Percentiles rank a stretch among this genome's conserved stretches.
Conservation (phyloP, 1,140 invertebrate species). For the Drosophila neocordata region DNA sequence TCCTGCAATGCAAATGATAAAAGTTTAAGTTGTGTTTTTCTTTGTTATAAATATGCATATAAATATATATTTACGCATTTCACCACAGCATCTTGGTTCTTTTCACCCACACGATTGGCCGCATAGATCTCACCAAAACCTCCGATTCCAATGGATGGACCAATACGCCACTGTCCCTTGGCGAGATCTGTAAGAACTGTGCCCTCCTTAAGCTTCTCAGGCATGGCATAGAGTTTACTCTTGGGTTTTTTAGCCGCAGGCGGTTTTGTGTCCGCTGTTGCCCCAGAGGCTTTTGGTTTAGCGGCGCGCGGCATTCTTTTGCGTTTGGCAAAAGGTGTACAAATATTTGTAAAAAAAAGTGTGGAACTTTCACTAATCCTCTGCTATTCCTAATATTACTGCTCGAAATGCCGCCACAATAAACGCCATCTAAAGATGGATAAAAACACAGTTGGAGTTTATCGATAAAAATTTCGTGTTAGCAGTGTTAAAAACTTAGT, state of each 20-base stretch:
- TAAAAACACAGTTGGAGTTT: background rate
- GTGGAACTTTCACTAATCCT: background rate
- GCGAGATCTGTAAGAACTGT: conserved; percentile 89
- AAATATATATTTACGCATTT: conserved; percentile 88
- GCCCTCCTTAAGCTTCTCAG: conserved; percentile 89
- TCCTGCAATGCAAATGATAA: conserved; percentile 85
- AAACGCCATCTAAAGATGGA: conserved; percentile 1
- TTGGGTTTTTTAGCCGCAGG: conserved; percentile 85
- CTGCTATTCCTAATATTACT: background rate
- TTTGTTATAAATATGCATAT: too few relatives aligned
- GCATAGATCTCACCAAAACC: conserved; percentile 97
- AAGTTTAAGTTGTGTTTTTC: too few relatives aligned
- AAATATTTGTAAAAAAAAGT: background rate
- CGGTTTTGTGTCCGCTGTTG: conserved; percentile 31
- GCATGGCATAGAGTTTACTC: conserved; percentile 88
- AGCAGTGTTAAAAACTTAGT: background rate
- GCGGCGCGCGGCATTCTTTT: conserved; percentile 63
- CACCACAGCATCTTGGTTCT: conserved; percentile 87
- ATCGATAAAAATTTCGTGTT: background rate
- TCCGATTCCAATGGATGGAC: conserved; percentile 93
- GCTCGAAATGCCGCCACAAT: conserved; percentile 49
- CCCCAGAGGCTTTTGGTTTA: conserved; percentile 47
- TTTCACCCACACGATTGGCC: conserved; percentile 85
- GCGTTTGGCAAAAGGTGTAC: background rate
- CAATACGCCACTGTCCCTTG: conserved; percentile 92